Evolutionary conservation across 2,797 vertebrate genomes (phyloP).

Genomic region (Bryconaethiops microstoma): DNA sequence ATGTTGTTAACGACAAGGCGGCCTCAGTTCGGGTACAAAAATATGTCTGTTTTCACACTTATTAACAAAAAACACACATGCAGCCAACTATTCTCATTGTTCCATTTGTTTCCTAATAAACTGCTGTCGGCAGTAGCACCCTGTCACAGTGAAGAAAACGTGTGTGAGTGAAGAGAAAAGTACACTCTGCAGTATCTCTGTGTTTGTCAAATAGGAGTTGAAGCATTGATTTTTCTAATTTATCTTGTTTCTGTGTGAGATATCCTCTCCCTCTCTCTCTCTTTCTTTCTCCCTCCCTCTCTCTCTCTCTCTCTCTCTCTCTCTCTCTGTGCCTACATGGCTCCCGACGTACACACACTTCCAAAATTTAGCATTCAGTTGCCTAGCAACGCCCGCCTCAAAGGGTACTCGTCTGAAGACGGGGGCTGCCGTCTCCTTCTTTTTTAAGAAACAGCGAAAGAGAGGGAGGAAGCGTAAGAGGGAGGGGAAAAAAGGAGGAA

Average conservation of each 20-base stretch:
- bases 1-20: conserved; percentile 26
- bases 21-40: conserved; percentile 20
- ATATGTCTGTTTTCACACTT: conserved; percentile 47
- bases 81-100: conserved; percentile 48
- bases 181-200: conserved; percentile 40
- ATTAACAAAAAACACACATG: conserved; percentile 47
- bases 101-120: conserved; percentile 59
- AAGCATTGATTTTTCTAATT: conserved; percentile 60
- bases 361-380: conserved; percentile 84
- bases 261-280: conserved; percentile 49
- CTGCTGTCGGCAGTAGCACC: conserved; percentile 43
- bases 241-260: conserved; percentile 52
- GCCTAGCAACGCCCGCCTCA: conserved; percentile 76
- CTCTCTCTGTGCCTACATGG: conserved; percentile 59
- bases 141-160: conserved; percentile 41
- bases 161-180: conserved; percentile 35
- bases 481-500: conserved; percentile 26
- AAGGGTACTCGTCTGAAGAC: conserved; percentile 68
- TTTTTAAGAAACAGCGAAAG: conserved; percentile 60
- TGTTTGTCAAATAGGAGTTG: conserved; percentile 55
- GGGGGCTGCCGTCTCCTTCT: conserved; percentile 71
- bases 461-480: conserved; percentile 60
- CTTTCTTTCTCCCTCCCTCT: conserved; percentile 43
- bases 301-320: not conserved
- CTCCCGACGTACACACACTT: conserved; percentile 62